These are phyloP conservation scores for Dufourea novaeangliae DNA, from an alignment of 1,140 invertebrate species.

Conservation along the genomic window DNA sequence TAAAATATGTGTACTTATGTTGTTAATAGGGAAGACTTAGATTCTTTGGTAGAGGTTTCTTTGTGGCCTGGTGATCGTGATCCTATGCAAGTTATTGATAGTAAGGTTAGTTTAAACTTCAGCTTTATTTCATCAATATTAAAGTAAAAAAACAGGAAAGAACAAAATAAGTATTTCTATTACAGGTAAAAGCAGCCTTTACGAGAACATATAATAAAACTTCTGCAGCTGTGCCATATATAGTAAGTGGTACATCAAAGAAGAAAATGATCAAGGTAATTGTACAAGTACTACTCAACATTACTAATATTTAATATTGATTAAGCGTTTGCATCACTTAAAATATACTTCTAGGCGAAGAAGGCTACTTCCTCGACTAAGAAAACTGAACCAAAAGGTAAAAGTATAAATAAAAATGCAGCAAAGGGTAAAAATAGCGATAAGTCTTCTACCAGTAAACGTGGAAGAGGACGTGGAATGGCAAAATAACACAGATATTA, in stretches of 20 bases:
- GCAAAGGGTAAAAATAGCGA: constrained; percentile 41
- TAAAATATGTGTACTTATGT: neutral
- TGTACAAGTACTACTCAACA: constrained; percentile 43
- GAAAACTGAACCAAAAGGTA: constrained; percentile 28
- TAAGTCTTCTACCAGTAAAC: constrained; percentile 36
- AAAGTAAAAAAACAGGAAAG: neutral
- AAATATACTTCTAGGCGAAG: constrained; percentile 71
- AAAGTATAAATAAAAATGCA: constrained; percentile 40
- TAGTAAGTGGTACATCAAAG: constrained; percentile 83
- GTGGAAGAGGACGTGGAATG: constrained; percentile 70
- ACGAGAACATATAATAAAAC: constrained; percentile 96
- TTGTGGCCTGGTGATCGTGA: constrained; percentile 91
- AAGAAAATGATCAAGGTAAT: constrained; percentile 90
- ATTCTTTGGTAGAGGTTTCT: constrained; percentile 92
- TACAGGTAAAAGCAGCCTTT: constrained; percentile 93
- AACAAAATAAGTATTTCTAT: constrained; percentile 20
- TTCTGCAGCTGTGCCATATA: constrained; percentile 85
- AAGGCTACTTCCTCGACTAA: constrained; percentile 63
- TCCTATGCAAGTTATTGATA: constrained; percentile 88
- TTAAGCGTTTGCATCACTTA: constrained; percentile 1
- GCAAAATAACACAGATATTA: constrained; percentile 48
- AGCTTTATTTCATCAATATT: constrained; percentile 7
- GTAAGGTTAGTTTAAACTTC: constrained; percentile 84
- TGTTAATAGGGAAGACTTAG: constrained; percentile 90
- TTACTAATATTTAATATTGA: constrained; percentile 28